Evolutionary conservation across 2,113 vertebrate genomes (phyloP).

Genomic region (Oryzias celebensis): DNA sequence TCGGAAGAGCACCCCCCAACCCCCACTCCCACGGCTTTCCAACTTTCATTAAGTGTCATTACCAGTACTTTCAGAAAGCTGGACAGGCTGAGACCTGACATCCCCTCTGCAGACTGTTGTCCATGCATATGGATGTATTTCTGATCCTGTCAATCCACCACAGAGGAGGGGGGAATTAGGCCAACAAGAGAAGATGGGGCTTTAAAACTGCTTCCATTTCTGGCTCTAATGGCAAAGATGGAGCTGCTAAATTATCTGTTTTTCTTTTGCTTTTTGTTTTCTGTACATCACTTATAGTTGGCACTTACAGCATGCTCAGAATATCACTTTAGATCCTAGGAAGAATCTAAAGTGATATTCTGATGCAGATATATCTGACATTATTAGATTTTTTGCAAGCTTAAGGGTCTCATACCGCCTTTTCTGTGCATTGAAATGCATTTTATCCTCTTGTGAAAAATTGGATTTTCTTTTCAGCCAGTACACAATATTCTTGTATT

Average conservation of each 20-base stretch:
- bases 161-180: constrained; percentile 67
- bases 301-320: constrained; percentile 36
- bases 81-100: constrained; percentile 68
- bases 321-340: constrained; percentile 28
- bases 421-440: constrained; percentile 24
- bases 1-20: constrained; percentile 34
- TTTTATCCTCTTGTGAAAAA: constrained; percentile 34
- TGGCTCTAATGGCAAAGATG: constrained; percentile 64
- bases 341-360: too few species aligned
- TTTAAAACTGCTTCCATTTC: constrained; percentile 58
- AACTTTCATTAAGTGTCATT: constrained; percentile 79
- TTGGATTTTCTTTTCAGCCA: constrained; percentile 34
- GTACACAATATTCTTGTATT: constrained; percentile 19
- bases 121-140: constrained; percentile 73
- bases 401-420: constrained; percentile 24
- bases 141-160: constrained; percentile 73
- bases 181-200: constrained; percentile 42
- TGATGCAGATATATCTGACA: too few species aligned
- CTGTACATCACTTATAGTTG: constrained; percentile 42
- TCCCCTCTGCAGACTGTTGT: constrained; percentile 66
- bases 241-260: constrained; percentile 54
- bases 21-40: constrained; percentile 49
- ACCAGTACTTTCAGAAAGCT: constrained; percentile 67
- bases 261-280: constrained; percentile 55
- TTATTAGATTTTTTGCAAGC: constrained; percentile 19